Evolutionary conservation across 2,113 vertebrate genomes (phyloP).

Genomic region (Nothobranchius kuhntae): DNA sequence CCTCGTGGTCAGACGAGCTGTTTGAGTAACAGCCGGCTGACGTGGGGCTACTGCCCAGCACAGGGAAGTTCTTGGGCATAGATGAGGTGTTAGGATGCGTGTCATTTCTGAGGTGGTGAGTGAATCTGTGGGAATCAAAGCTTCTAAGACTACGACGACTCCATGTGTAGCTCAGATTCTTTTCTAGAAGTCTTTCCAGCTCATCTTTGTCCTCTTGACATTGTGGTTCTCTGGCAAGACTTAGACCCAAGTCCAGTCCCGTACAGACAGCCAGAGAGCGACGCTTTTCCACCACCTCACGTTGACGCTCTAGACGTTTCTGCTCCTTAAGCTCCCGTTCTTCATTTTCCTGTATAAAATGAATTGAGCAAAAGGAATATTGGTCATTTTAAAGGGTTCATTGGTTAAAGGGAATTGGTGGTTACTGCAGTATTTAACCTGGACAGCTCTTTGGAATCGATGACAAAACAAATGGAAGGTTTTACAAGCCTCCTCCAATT

Average conservation of each 20-base stretch:
- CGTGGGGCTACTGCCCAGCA: conserved; percentile 63
- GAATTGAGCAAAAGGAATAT: not conserved
- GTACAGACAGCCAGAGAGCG: conserved; percentile 77
- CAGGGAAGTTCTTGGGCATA: conserved; percentile 54
- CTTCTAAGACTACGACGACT: conserved; percentile 75
- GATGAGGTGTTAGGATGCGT: conserved; percentile 29
- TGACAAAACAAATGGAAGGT: conserved; percentile 79
- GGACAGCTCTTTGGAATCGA: conserved; percentile 79
- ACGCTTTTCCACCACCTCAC: conserved; percentile 73
- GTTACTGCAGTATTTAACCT: conserved; percentile 53
- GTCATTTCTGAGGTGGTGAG: conserved; percentile 39
- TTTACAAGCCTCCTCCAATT: conserved; percentile 79
- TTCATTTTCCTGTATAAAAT: conserved; percentile 76
- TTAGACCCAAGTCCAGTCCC: conserved; percentile 61
- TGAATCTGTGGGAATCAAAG: conserved; percentile 56
- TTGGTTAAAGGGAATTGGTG: not conserved
- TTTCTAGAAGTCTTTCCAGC: conserved; percentile 79
- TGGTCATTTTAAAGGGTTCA: not conserved
- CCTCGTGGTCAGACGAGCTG: conserved; percentile 63
- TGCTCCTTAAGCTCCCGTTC: conserved; percentile 80
- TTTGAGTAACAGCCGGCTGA: conserved; percentile 56
- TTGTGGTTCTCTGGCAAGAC: conserved; percentile 46
- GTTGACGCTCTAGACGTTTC: conserved; percentile 76
- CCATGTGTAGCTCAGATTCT: conserved; percentile 74
- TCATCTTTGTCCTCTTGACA: conserved; percentile 68